These are phyloP conservation scores for Drosophila chauvacae DNA, from an alignment of 1,140 invertebrate species.

Conservation along the genomic window DNA sequence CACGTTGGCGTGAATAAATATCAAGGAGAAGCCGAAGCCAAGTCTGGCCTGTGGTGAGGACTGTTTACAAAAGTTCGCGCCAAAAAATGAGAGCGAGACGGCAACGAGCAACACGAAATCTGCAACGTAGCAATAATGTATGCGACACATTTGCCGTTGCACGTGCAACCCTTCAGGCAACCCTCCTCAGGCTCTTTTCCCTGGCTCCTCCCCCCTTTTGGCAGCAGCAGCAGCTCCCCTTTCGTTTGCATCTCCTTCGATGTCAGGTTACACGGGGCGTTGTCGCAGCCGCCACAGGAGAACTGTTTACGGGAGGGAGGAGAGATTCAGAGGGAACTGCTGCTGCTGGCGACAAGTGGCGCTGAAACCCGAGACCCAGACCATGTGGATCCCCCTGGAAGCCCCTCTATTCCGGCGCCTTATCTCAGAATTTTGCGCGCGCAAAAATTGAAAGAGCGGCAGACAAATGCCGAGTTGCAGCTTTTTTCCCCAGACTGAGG, in stretches of 20 bases:
- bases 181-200: slow-evolving; percentile 9
- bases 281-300: slow-evolving; percentile 31
- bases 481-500: slow-evolving; percentile 44
- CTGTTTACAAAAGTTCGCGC: slow-evolving; percentile 72
- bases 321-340: neutral
- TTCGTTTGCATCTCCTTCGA: slow-evolving; percentile 48
- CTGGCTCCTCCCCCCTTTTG: neutral
- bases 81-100: slow-evolving; percentile 49
- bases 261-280: slow-evolving; percentile 65
- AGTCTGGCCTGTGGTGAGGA: slow-evolving; percentile 26
- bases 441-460: slow-evolving; percentile 53
- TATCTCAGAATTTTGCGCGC: slow-evolving; percentile 69
- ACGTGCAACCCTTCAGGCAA: slow-evolving; percentile 56
- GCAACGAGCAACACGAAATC: slow-evolving; percentile 45
- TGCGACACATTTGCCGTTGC: slow-evolving; percentile 72
- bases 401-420: slow-evolving; percentile 20
- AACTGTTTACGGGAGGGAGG: slow-evolving; percentile 42
- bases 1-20: slow-evolving; percentile 71
- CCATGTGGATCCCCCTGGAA: neutral
- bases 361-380: slow-evolving; percentile 67
- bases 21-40: slow-evolving; percentile 32
- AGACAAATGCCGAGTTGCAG: slow-evolving; percentile 75
- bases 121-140: slow-evolving; percentile 59
- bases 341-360: slow-evolving; percentile 39
- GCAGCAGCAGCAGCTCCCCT: neutral